Evolutionary conservation across 2,113 vertebrate species (phyloP), one percentile per base, ranked within the genome.

Genomic region (Ailuropoda melanoleuca): DNA sequence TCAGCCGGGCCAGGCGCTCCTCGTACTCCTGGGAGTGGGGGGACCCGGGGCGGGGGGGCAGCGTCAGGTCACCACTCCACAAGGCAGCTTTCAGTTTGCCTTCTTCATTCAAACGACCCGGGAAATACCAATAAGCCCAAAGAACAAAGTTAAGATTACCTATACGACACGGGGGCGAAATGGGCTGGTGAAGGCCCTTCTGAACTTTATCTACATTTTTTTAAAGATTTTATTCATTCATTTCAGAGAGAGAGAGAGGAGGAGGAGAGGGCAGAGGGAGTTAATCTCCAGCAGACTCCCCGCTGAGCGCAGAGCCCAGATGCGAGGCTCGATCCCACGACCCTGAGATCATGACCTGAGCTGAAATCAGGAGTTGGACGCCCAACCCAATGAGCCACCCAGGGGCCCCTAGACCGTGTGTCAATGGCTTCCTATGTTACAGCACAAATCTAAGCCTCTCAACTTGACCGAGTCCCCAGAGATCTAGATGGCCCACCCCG

Each of bases 21-120:
- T 99, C 99, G 0, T 99, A 99, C 87, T 99, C 99, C 99, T 99
- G 98, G 39, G 95, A 72, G 78, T 3, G 94, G 0, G 0, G 1
- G 15, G 50, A 9, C 11, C 29, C 4, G 13, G 15, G 34, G 4
- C 2, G 6, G 46, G 29, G 18, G 64, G 31, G 19, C 53, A 10
- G 60, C 14, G 0, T 11, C 24, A 62, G 14, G 74, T 2, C 23
- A 14, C 50, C 26, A 2, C 6, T 74, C 26, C 24, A 21, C 34
- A n/a, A 56, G 34, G 2, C 1, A 4, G 34, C 78, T 15, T 37
- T 50, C n/a, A 3, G 53, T 2, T 48, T 2, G 8, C 46, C 29
- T 70, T 10, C n/a, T 3, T 21, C 34, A 34, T 34, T 62, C 88
- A 68, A 34, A 43, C 3, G 7, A 39, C 2, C 11, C 70, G 58